These are phyloP conservation scores for Cynocephalus volans DNA, from an alignment of 2,113 vertebrate species.

Conservation along the genomic window DNA sequence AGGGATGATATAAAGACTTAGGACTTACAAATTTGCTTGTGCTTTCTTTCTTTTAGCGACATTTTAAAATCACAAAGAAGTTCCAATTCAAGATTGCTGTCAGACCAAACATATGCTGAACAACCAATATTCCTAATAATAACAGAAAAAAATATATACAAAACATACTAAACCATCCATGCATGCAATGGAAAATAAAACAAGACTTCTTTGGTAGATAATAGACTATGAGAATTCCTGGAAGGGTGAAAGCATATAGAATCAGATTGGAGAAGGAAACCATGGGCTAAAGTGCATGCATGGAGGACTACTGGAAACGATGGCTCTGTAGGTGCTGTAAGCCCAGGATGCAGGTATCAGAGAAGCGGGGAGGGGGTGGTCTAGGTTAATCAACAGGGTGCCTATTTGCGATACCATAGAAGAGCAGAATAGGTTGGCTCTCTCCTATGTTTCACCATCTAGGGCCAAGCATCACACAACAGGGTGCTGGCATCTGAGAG, in stretches of 20 bases:
- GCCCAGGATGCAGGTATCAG: not conserved
- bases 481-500: not conserved
- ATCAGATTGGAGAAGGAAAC: not conserved
- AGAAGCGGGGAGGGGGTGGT: no score
- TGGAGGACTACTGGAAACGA: not conserved
- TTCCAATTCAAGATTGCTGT: slow-evolving; percentile 14
- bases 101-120: not conserved
- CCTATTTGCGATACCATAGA: not conserved
- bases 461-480: not conserved
- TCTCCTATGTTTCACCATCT: not conserved
- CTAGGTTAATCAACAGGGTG: not conserved
- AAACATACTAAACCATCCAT: not conserved
- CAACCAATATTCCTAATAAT: not conserved
- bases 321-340: fast-evolving
- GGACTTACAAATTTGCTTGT: not conserved
- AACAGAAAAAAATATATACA: not conserved
- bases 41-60: not conserved
- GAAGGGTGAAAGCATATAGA: not conserved
- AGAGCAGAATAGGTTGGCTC: no score
- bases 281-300: fast-evolving
- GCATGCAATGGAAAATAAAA: not conserved
- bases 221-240: not conserved
- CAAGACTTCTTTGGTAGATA: not conserved
- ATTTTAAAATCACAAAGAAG: not conserved
- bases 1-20: not conserved